Evolutionary conservation across 2,113 vertebrate species (phyloP).

Genomic region (Galbula dea): DNA sequence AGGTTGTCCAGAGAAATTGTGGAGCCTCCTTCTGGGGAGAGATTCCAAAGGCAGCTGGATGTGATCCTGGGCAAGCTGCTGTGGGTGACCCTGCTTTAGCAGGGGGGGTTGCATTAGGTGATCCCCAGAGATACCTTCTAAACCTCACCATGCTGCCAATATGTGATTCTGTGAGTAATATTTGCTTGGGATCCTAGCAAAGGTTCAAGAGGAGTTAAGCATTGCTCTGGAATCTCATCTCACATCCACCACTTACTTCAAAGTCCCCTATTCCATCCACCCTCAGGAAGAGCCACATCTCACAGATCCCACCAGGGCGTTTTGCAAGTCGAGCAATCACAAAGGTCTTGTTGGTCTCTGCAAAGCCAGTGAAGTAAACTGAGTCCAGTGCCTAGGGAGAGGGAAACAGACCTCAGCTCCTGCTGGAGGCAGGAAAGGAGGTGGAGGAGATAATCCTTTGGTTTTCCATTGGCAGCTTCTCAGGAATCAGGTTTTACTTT

Average conservation of each 20-base stretch:
- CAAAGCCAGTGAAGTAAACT: constrained; percentile 52
- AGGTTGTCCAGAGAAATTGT: too few species aligned
- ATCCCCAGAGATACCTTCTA: too few species aligned
- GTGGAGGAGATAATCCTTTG: not conserved
- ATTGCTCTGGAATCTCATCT: not conserved
- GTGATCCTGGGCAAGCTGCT: too few species aligned
- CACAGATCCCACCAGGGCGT: not conserved
- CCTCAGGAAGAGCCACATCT: constrained; percentile 65
- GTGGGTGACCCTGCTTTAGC: too few species aligned
- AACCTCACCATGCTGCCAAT: too few species aligned
- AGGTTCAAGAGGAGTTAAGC: not conserved
- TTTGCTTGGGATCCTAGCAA: not conserved
- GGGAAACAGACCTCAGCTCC: not conserved
- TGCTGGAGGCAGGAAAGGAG: not conserved
- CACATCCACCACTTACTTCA: not conserved
- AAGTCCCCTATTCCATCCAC: constrained; percentile 58
- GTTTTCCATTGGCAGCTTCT: not conserved
- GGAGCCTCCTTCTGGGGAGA: too few species aligned
- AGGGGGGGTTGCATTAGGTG: too few species aligned
- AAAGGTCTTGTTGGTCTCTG: constrained; percentile 40
- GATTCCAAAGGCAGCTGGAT: too few species aligned
- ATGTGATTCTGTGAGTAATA: too few species aligned
- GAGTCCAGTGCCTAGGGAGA: constrained; percentile 43
- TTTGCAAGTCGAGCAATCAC: constrained; percentile 35
- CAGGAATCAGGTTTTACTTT: not conserved